phyloP scores from a whole-genome alignment of 2,113 vertebrate genomes.

The Pycnonotus jocosus region DNA sequence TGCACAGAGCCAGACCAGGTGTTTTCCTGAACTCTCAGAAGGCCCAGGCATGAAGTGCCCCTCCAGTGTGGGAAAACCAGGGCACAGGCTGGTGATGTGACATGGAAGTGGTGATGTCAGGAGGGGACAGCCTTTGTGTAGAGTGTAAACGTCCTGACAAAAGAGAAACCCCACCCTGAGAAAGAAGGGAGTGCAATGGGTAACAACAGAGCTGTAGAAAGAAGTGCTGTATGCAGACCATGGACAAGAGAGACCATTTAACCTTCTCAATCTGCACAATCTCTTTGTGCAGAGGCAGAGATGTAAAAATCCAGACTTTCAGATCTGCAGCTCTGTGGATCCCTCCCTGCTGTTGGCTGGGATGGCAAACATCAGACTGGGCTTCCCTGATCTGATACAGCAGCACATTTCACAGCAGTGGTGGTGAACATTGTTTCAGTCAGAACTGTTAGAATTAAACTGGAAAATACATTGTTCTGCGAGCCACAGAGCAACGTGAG shows the following conservation, averaged over 20 bases:
- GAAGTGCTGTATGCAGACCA: neutral
- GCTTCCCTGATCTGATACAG: neutral
- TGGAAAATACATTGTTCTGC: neutral
- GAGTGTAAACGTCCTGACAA: neutral
- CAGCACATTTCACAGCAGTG: neutral
- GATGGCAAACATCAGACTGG: neutral
- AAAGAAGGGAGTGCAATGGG: neutral
- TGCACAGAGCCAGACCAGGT: neutral
- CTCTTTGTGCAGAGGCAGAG: neutral
- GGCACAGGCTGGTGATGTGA: neutral
- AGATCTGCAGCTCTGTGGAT: neutral
- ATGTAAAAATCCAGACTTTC: neutral
- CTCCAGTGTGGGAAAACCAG: neutral
- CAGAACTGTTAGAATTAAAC: neutral
- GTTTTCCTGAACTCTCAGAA: neutral
- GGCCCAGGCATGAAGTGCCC: neutral
- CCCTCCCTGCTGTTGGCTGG: neutral
- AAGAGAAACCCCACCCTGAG: neutral
- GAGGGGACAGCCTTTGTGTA: neutral
- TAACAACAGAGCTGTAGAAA: neutral
- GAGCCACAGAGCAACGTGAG: neutral
- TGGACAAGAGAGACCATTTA: neutral
- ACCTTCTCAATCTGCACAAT: neutral
- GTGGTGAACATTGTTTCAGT: neutral
- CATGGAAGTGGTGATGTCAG: neutral